Conservation (phyloP, 2,797 vertebrate species). For the Spinus olivaceus region DNA sequence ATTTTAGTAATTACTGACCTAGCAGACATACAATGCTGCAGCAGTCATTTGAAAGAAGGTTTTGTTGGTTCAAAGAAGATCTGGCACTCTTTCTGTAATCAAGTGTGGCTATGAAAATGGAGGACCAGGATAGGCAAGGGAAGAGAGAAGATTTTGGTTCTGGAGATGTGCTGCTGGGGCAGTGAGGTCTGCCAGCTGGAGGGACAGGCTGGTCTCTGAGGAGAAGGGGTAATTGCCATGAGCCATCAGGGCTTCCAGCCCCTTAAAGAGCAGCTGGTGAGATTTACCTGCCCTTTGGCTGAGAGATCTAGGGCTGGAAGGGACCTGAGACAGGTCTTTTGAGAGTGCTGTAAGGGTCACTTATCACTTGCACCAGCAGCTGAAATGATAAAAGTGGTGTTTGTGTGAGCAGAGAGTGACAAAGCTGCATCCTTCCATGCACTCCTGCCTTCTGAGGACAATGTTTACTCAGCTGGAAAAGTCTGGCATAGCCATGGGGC, state of each 20-base stretch:
- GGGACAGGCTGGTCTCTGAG: neutral
- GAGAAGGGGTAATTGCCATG: neutral
- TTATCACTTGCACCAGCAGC: neutral
- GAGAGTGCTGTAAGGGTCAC: neutral
- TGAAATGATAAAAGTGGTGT: rapidly evolving
- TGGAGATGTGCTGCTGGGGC: neutral
- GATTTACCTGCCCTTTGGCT: neutral
- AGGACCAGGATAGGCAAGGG: neutral
- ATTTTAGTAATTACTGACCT: neutral
- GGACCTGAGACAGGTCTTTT: neutral
- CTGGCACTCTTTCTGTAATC: neutral
- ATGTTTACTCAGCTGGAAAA: neutral
- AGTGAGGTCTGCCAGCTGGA: neutral
- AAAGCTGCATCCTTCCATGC: neutral
- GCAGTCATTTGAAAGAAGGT: neutral
- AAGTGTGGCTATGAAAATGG: neutral
- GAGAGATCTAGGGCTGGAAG: neutral
- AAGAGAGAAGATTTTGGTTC: neutral
- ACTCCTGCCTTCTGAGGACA: neutral
- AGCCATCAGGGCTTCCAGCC: neutral
- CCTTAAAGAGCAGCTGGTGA: neutral
- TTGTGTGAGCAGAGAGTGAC: neutral
- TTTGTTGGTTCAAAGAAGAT: neutral
- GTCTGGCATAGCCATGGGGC: neutral
- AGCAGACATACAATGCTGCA: neutral